phyloP scores from a whole-genome alignment of 2,113 vertebrate genomes.

The Pluvianellus socialis region DNA sequence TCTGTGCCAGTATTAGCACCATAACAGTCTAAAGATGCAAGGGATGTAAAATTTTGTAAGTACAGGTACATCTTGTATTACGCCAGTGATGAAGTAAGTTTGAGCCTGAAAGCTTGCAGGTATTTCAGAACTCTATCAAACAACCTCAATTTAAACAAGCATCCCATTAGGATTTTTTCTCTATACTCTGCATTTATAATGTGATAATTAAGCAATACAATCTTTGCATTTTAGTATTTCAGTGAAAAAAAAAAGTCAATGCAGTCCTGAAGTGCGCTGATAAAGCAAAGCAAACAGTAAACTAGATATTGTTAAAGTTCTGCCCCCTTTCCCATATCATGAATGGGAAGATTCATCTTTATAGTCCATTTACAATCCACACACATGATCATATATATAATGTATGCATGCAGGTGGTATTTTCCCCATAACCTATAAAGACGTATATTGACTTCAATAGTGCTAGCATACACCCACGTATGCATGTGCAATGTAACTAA shows the following conservation, averaged over 20 bases:
- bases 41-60: not conserved
- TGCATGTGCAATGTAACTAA: not conserved
- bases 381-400: not conserved
- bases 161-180: not conserved
- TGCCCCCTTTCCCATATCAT: not conserved
- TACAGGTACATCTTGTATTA: not conserved
- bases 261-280: not conserved
- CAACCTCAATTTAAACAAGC: not conserved
- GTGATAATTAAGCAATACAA: not conserved
- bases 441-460: not conserved
- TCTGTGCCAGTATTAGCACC: not conserved
- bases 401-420: not conserved
- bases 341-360: not conserved
- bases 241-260: not conserved
- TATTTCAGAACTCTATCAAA: not conserved
- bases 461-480: not conserved
- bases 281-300: not conserved
- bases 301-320: not conserved
- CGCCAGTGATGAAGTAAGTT: not conserved
- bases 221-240: not conserved
- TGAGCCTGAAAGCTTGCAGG: not conserved
- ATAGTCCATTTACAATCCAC: not conserved
- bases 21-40: not conserved
- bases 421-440: not conserved
- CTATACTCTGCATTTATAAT: not conserved